Evolutionary conservation across 2,888 invertebrate genomes (phyloP), one percentile per base, ranked within the genome.

Genomic region (Melanophora roralis): DNA sequence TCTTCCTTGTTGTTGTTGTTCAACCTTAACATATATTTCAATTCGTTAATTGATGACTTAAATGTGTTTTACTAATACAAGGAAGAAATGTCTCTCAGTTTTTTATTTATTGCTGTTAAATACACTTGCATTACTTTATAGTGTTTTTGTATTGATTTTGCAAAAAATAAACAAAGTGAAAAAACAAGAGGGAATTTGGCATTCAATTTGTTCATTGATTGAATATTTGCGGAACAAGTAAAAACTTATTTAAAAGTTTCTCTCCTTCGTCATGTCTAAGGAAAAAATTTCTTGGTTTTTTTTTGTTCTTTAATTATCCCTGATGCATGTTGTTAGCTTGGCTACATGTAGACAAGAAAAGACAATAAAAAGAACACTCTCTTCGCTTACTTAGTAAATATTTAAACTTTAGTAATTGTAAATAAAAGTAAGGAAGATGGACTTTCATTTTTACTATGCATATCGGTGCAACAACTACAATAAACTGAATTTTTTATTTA

Each of bases 201-300:
- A 69, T 76, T 62, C 68, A 69, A 69, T 76, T 57, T 69, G 64
- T 57, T 64, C 76, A 69, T 57, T 57, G 69, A 69, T 49, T 64
- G 69, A 62, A 69, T 65, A 76, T 76, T 76, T 76, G 62, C 55
- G 55, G 27, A 62, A 69, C 14, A 69, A 49, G 53, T 27, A 73
- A 51, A 43, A n/a, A 27, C 16, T 51, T 59, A 34, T 12, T 6
- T 43, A 43, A 43, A 7, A 43, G 4, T 34, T 34, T 34, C n/a
- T n/a, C n/a, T 27, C 27, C 27, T 19, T 16, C n/a, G 49, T 38
- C 40, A 49, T 40, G 23, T 38, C 19, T 0, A 14, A 57, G 19
- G 59, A 51, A 60, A 65, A 59, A 47, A 9, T 55, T 34, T 16
- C 16, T 12, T n/a, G n/a, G n/a, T n/a, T 27, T 38, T 23, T 43